Percentiles rank a stretch among this genome's conserved stretches.
phyloP scores from a whole-genome alignment of 2,888 invertebrate species.

The Mythimna impura region DNA sequence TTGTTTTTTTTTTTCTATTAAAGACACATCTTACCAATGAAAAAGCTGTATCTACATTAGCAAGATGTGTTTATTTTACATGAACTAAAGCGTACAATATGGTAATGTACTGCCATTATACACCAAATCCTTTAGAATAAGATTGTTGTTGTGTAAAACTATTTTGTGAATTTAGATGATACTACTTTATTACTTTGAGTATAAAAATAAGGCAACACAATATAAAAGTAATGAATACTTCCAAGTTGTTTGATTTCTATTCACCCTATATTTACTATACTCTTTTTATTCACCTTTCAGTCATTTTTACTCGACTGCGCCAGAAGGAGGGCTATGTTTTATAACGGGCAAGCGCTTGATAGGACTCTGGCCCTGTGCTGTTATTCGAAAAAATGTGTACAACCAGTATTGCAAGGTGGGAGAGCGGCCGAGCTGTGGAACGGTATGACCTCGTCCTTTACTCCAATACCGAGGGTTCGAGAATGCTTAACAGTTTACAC shows the following conservation, averaged over 20 bases:
- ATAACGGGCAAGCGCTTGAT: too few relatives aligned
- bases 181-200: constrained; percentile 29
- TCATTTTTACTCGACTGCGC: too few relatives aligned
- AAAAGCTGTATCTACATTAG: not conserved
- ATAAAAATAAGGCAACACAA: constrained; percentile 34
- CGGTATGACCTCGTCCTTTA: not conserved
- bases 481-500: not conserved
- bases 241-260: constrained; percentile 26
- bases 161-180: constrained; percentile 31
- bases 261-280: too few relatives aligned
- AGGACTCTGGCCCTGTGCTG: too few relatives aligned
- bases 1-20: not conserved
- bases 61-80: constrained; percentile 10
- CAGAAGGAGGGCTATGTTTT: too few relatives aligned
- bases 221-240: constrained; percentile 38
- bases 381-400: too few relatives aligned
- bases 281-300: too few relatives aligned
- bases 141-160: constrained; percentile 34
- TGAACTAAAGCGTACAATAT: constrained; percentile 40
- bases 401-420: too few relatives aligned
- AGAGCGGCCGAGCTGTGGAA: not conserved
- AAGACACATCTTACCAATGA: not conserved
- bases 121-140: constrained; percentile 67
- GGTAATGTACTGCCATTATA: constrained; percentile 69
- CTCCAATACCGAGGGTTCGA: not conserved